Conservation (phyloP, 2,888 invertebrate genomes). For the Dryococelus australis region DNA sequence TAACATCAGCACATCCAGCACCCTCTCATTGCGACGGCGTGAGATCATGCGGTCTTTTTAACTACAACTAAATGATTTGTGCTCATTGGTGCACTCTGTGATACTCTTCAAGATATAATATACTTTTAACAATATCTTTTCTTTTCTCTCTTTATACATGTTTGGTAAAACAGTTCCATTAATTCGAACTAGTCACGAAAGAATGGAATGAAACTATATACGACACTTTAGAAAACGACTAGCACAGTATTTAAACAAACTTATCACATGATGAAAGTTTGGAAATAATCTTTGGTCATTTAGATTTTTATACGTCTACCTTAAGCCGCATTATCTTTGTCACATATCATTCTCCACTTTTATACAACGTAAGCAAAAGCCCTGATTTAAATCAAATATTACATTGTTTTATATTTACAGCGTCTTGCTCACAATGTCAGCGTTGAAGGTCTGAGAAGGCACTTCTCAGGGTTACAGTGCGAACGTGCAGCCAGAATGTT, state of each 20-base stretch:
- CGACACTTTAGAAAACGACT: slow-evolving; percentile 42
- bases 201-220: slow-evolving; percentile 28
- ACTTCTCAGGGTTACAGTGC: slow-evolving; percentile 26
- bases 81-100: slow-evolving; percentile 40
- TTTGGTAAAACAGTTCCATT: slow-evolving; percentile 32
- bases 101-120: slow-evolving; percentile 42
- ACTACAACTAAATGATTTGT: slow-evolving; percentile 41
- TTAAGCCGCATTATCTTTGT: slow-evolving; percentile 5
- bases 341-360: slow-evolving; percentile 17
- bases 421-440: slow-evolving; percentile 35
- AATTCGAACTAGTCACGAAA: slow-evolving; percentile 23
- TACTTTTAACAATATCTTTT: slow-evolving; percentile 39
- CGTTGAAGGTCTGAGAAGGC: slow-evolving; percentile 37
- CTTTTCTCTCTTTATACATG: slow-evolving; percentile 36
- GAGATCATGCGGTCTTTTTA: slow-evolving; percentile 36
- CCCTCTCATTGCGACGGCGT: slow-evolving; percentile 35
- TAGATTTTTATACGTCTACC: slow-evolving; percentile 27
- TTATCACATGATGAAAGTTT: slow-evolving; percentile 34
- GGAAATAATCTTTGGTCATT: slow-evolving; percentile 43
- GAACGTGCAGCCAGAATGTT: slow-evolving; percentile 24
- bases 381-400: slow-evolving; percentile 29
- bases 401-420: slow-evolving; percentile 34
- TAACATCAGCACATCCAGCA: slow-evolving; percentile 3
- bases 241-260: slow-evolving; percentile 45
- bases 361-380: slow-evolving; percentile 19